Evolutionary conservation across 2,113 vertebrate genomes (phyloP).

Genomic region (Pandion haliaetus): DNA sequence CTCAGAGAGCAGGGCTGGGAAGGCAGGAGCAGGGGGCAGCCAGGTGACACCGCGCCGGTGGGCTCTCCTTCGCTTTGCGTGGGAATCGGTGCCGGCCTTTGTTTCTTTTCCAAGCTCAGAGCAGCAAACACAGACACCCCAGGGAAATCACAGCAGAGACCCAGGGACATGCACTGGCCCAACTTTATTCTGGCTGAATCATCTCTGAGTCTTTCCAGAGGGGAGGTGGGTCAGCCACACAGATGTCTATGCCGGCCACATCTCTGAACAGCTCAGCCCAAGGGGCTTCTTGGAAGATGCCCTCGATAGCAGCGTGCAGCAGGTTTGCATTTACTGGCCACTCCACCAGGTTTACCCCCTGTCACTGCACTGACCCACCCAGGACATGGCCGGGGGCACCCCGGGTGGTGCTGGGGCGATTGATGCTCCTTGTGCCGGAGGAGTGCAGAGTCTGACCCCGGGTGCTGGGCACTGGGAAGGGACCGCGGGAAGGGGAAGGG

Average conservation of each 20-base stretch:
- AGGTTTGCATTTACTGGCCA: neutral
- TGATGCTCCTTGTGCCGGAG: neutral
- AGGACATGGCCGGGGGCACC: neutral
- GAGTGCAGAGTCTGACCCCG: neutral
- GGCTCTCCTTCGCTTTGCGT: fast-evolving
- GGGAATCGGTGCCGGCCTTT: neutral
- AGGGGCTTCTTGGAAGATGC: neutral
- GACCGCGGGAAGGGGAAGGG: fast-evolving
- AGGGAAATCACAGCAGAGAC: neutral
- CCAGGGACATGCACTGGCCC: neutral
- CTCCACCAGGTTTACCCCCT: neutral
- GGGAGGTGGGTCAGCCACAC: neutral
- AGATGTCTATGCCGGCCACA: fast-evolving
- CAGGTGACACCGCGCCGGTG: neutral
- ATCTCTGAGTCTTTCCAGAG: neutral
- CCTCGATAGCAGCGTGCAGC: neutral
- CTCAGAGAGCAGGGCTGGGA: neutral
- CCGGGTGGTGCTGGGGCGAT: neutral
- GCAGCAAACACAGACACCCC: neutral
- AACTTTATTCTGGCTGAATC: neutral
- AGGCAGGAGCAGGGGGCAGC: neutral
- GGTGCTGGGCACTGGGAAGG: neutral
- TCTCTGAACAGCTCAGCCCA: neutral
- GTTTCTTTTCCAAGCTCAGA: neutral
- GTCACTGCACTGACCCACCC: neutral